Base-by-base conservation (phyloP, 2,113 vertebrate genomes). In the Telmatochromis sp. region DNA sequence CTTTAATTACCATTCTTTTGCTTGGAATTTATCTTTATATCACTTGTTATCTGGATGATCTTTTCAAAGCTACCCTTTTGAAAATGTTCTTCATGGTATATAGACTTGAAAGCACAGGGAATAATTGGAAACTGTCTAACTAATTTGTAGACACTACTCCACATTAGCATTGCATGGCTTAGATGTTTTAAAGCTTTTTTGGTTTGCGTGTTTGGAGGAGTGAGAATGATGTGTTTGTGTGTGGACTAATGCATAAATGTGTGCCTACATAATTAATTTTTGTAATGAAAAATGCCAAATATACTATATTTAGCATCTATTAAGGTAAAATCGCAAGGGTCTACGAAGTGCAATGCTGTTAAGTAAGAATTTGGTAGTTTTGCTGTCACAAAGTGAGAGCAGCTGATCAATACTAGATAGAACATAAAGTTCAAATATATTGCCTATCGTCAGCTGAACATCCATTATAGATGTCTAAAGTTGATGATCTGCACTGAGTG, bases 121-220 rank as follows among this genome's bases (percentile, higher is more conserved):
- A 91, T 95, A 93, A 94, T 94, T 95, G 93, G 91, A 93, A 50
- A 73, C 42, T 37, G 47, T 88, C 86, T 89, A 89, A 90, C 78
- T 85, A 47, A 81, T 86, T 82, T 79, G 47, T 83, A 57, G 23
- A 84, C 65, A 84, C 81, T n/a, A 82, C 82, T 81, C 6, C 12
- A 73, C 80, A 53, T 81, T 80, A 47, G 82, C 91, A 90, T 90
- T 82, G 87, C 87, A 86, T 89, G 89, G 35, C 71, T 89, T 54
- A 78, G 21, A 55, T 88, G 81, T 82, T 81, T 87, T 26, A 78
- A 63, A 12, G 7, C 19, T 45, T 81, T 23, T 42, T 47, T 80
- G 37, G 12, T 7, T 12, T 84, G 42, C 50, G 45, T 75, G 45
- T 71, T 45, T 73, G 21, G 68, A 45, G 6, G 21, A 45, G 40